Conservation (phyloP, 35 echinoderm and acorn worm species). For the Acanthaster planci region DNA sequence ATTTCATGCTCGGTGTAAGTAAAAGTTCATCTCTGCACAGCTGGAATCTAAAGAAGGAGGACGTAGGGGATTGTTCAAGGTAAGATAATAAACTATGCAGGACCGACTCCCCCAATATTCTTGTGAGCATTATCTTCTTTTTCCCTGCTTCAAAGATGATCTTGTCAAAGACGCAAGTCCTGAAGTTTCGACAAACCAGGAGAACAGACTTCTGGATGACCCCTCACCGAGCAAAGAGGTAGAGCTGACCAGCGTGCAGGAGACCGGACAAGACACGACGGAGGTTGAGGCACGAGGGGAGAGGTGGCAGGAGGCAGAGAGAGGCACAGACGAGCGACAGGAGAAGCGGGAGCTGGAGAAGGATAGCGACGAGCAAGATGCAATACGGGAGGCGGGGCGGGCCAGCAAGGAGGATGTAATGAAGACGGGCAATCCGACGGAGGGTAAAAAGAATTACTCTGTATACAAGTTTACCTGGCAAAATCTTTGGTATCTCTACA, state of each 20-base stretch:
- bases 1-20: too few relatives aligned
- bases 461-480: too few relatives aligned
- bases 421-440: neutral
- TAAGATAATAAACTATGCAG: too few relatives aligned
- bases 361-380: neutral
- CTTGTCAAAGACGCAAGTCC: constrained; percentile 16
- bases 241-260: neutral
- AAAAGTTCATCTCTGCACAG: too few relatives aligned
- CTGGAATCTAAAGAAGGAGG: too few relatives aligned
- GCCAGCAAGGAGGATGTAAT: neutral
- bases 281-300: neutral
- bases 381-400: neutral
- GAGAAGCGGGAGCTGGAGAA: constrained; percentile 10
- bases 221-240: neutral
- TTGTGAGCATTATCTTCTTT: too few relatives aligned
- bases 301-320: neutral
- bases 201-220: constrained; percentile 26
- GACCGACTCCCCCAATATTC: too few relatives aligned
- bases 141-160: neutral
- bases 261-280: neutral
- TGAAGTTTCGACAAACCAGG: neutral
- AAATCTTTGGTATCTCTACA: too few relatives aligned
- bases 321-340: neutral
- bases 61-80: too few relatives aligned
- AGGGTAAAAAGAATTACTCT: neutral